These are phyloP conservation scores for Crotalus tigris DNA, from an alignment of 2,113 vertebrate genomes.

Conservation along the genomic window DNA sequence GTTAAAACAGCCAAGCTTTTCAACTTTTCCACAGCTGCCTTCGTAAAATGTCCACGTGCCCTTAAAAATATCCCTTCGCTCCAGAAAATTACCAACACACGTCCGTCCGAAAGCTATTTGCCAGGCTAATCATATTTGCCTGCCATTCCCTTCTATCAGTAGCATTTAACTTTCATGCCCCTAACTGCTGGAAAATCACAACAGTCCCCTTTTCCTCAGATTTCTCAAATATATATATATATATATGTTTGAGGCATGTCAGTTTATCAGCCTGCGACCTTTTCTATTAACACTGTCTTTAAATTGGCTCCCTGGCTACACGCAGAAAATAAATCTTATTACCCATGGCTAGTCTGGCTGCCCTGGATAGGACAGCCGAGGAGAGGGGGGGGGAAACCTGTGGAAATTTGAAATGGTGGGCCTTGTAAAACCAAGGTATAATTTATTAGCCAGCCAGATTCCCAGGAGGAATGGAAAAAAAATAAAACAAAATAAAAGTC, in stretches of 20 bases:
- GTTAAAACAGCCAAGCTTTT: not conserved
- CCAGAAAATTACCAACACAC: conserved; percentile 57
- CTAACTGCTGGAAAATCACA: conserved; percentile 63
- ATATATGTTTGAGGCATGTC: conserved; percentile 56
- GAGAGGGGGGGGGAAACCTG: conserved; percentile 27
- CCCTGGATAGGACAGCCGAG: conserved; percentile 26
- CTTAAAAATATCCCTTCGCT: conserved; percentile 57
- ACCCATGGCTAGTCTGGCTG: conserved; percentile 37
- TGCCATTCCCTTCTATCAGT: conserved; percentile 62
- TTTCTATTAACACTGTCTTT: conserved; percentile 72
- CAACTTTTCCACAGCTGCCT: not conserved
- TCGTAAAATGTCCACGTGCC: not conserved
- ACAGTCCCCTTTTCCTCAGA: conserved; percentile 33
- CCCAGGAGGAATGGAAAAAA: not conserved
- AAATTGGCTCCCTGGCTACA: conserved; percentile 57
- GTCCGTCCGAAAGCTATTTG: conserved; percentile 41
- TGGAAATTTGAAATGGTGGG: conserved; percentile 55
- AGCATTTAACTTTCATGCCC: conserved; percentile 71
- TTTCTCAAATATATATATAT: conserved; percentile 32
- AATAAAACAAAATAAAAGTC: not conserved
- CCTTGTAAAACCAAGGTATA: conserved; percentile 31
- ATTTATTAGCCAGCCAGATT: conserved; percentile 56
- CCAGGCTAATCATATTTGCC: conserved; percentile 54
- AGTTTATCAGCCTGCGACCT: conserved; percentile 68
- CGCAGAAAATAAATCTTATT: conserved; percentile 67